Conservation (phyloP, 1,140 invertebrate species). For the Drosophila lini region DNA sequence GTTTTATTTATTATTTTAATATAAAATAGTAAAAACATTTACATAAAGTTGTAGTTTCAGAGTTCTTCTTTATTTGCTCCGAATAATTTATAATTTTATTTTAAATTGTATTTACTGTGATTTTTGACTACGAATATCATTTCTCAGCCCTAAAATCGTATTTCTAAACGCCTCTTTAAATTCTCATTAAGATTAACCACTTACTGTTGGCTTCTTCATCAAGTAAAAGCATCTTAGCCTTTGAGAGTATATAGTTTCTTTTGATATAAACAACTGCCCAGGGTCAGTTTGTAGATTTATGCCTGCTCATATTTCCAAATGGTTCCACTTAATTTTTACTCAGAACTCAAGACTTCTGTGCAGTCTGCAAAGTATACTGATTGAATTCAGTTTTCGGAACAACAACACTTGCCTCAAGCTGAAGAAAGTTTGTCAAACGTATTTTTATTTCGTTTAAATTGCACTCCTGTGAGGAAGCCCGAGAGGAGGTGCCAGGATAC, state of each 20-base stretch:
- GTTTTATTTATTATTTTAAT: no score
- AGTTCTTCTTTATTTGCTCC: no score
- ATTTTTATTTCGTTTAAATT: constrained; percentile 70
- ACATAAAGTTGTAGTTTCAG: no score
- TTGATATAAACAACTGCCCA: neutral
- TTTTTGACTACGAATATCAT: no score
- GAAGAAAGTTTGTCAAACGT: constrained; percentile 54
- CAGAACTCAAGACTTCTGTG: constrained; percentile 34
- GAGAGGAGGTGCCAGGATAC: constrained; percentile 32
- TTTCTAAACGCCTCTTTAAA: neutral
- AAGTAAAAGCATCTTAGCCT: neutral
- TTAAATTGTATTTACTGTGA: no score
- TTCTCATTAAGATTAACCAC: neutral
- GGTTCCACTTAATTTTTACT: constrained; percentile 40
- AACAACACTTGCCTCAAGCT: constrained; percentile 6
- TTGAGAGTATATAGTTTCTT: neutral
- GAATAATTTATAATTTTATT: no score
- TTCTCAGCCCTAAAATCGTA: no score
- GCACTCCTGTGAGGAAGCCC: constrained; percentile 27
- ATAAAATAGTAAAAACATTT: no score
- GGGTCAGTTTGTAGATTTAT: constrained; percentile 42
- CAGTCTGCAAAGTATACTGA: constrained; percentile 30
- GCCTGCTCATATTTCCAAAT: constrained; percentile 24
- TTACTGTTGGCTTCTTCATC: neutral
- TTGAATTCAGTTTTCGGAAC: constrained; percentile 60